These are phyloP conservation scores for Steinernema feltiae DNA, from an alignment of 1,140 invertebrate genomes.

Conservation along the genomic window DNA sequence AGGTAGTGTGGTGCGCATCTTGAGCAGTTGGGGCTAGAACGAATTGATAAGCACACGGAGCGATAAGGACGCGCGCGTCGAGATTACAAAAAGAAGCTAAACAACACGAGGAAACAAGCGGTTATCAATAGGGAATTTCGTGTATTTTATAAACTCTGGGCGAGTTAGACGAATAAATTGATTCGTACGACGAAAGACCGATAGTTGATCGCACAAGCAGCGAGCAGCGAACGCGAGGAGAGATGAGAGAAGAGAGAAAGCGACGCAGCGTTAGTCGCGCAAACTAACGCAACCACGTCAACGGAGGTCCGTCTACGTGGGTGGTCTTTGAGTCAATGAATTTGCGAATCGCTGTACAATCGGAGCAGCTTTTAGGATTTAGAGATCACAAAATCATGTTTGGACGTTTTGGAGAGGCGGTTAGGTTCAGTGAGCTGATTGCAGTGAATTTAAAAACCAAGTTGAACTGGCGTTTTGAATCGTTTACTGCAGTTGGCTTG, in stretches of 20 bases:
- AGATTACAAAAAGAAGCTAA: not conserved
- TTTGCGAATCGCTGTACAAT: too few species aligned
- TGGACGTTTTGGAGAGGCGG: too few species aligned
- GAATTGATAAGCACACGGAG: not conserved
- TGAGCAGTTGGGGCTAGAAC: constrained; percentile 1
- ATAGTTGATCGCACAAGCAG: constrained; percentile 11
- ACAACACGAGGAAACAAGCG: not conserved
- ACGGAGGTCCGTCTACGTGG: not conserved
- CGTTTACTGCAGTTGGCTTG: too few species aligned
- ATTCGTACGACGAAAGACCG: constrained; percentile 9
- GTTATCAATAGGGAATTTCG: not conserved
- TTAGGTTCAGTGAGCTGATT: too few species aligned
- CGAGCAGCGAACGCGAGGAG: not conserved
- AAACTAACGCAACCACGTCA: not conserved
- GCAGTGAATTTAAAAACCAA: too few species aligned
- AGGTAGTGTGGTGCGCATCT: not conserved
- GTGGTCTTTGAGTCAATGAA: not conserved
- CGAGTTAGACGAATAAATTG: not conserved
- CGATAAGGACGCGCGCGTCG: not conserved
- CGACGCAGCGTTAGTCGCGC: not conserved
- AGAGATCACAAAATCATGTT: too few species aligned
- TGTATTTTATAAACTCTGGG: constrained; percentile 1
- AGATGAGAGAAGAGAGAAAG: not conserved
- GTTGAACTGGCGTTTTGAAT: too few species aligned
- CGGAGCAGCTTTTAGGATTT: too few species aligned